Base-by-base conservation (phyloP, 2,113 vertebrate genomes). In the Lamprologus speciosus region DNA sequence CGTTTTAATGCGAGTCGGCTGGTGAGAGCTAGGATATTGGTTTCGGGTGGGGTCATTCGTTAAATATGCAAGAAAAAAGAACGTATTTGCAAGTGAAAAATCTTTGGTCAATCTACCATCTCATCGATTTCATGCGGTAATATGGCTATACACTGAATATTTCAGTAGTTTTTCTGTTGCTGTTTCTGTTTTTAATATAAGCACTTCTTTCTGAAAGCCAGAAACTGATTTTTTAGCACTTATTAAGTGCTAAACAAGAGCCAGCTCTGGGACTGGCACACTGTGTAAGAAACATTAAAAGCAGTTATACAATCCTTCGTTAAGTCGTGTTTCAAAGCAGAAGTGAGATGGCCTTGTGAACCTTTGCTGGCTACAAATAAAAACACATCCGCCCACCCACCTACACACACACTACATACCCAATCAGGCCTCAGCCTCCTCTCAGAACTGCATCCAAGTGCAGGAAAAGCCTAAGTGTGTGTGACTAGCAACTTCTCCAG, bases 381-480 rank as follows among this genome's bases (percentile, higher is more conserved):
- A 89, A 87, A 83, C 65, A 80, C 81, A 88, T 82, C 91, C 82
- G 63, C 89, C 79, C 81, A 91, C 87, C n/a, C 84, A 89, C 89
- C 45, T 14, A 79, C 88, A 82, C 73, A 31, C 80, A 86, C 85
- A 84, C 82, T 80, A 85, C 80, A 57, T 3, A 84, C 79, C 6
- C 83, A 88, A 82, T 87, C 70, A 90, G 79, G 86, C 51, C 79
- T 85, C 65, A 83, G 57, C 90, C 83, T 91, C 80, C 55, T 83
- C 75, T 92, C 88, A 93, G 85, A 94, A 88, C 37, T 17, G 14
- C n/a, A 9, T 91, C 87, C 88, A 93, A 92, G 87, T 42, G 45
- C 86, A 89, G 53, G 82, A 78, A 80, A 85, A 86, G 60, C 13
- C 79, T 80, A 86, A 88, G 89, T 91, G 83, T 90, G 82, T 91